Evolutionary conservation across 92 coral and sea anemone species (phyloP).

Genomic region (Zoanthus gigantus): DNA sequence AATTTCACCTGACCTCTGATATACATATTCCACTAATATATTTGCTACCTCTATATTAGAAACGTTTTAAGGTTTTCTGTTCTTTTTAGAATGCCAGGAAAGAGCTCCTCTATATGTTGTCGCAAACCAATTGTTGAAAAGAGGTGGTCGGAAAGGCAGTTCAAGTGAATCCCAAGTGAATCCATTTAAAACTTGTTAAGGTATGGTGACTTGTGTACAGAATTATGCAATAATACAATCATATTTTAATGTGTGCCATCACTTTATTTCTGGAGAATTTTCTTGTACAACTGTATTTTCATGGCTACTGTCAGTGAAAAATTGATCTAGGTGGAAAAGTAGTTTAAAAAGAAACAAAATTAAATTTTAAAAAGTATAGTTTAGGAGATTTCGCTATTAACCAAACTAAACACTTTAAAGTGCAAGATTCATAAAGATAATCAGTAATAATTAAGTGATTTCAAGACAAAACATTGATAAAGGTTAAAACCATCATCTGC

Average conservation of each 20-base stretch:
- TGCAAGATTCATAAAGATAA: not conserved
- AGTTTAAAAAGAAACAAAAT: not conserved
- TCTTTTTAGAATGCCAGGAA: constrained; percentile 44
- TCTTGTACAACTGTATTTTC: not conserved
- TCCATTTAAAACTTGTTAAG: constrained; percentile 32
- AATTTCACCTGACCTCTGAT: too few relatives aligned
- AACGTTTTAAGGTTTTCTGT: constrained; percentile 11
- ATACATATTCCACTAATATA: constrained; percentile 18
- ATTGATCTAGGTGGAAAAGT: not conserved
- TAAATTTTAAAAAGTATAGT: not conserved
- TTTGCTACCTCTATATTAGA: not conserved
- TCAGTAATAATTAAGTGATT: not conserved
- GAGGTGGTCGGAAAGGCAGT: constrained; percentile 47
- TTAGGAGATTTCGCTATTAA: not conserved
- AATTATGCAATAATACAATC: not conserved
- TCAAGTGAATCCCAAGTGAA: not conserved
- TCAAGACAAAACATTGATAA: not conserved
- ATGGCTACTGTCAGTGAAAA: not conserved
- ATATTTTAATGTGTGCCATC: not conserved
- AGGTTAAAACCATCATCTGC: not conserved
- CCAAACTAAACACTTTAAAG: not conserved
- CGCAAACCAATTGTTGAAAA: constrained; percentile 32
- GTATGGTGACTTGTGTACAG: constrained; percentile 20
- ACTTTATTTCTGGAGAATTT: not conserved
- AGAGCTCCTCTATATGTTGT: constrained; percentile 28